phyloP scores from a whole-genome alignment of 2,797 vertebrate species.

The Emys orbicularis region DNA sequence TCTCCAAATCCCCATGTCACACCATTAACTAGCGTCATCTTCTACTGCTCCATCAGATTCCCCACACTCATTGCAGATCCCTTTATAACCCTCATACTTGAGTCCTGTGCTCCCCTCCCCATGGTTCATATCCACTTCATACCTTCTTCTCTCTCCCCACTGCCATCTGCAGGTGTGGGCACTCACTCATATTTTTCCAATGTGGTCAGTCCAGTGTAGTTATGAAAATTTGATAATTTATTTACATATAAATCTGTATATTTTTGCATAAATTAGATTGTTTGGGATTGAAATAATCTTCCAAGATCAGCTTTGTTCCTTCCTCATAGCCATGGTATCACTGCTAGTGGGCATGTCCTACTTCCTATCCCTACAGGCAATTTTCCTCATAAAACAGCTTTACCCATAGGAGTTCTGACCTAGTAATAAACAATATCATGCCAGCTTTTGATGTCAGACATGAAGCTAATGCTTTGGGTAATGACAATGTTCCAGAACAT shows the following conservation, averaged over 20 bases:
- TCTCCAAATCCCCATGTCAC: not conserved
- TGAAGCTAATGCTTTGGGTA: not conserved
- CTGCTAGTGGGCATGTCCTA: not conserved
- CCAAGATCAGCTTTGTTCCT: not conserved
- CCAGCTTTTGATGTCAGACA: not conserved
- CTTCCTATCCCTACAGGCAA: not conserved
- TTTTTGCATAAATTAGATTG: not conserved
- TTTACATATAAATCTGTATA: not conserved
- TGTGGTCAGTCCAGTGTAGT: not conserved
- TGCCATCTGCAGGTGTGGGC: not conserved
- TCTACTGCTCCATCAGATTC: not conserved
- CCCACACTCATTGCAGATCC: not conserved
- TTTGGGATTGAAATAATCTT: not conserved
- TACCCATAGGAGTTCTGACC: not conserved
- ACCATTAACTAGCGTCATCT: not conserved
- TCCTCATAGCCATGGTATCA: not conserved
- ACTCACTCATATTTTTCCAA: not conserved
- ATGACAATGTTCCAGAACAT: not conserved
- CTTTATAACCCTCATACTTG: too few species aligned
- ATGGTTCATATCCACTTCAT: not conserved
- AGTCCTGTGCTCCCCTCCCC: not conserved
- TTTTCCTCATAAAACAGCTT: not conserved
- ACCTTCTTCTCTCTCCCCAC: not conserved
- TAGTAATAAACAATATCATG: not conserved
- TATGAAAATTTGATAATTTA: not conserved